These are phyloP conservation scores for Drymonia ruficornis DNA, from an alignment of 2,888 invertebrate genomes.

Conservation along the genomic window DNA sequence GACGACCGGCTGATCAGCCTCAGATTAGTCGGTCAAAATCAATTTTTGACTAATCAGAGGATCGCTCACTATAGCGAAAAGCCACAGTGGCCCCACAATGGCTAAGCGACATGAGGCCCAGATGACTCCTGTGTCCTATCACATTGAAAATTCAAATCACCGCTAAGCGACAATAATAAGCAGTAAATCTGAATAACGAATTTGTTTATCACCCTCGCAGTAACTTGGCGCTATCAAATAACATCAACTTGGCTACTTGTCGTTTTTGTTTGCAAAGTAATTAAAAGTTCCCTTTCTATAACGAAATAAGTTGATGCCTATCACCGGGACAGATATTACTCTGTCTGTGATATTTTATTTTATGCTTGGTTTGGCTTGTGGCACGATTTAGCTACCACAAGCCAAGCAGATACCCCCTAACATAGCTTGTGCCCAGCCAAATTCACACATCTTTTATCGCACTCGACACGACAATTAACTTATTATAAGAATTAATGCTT, in stretches of 20 bases:
- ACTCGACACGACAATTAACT: too few relatives aligned
- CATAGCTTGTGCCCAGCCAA: too few relatives aligned
- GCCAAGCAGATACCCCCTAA: too few relatives aligned
- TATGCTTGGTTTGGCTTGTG: not conserved
- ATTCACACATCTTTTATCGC: too few relatives aligned
- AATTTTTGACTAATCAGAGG: too few relatives aligned
- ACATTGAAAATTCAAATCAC: not conserved
- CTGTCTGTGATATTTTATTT: slow-evolving; percentile 6
- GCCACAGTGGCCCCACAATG: too few relatives aligned
- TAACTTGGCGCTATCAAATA: slow-evolving; percentile 41
- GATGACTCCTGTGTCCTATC: not conserved
- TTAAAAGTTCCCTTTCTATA: slow-evolving; percentile 50
- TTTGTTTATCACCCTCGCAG: slow-evolving; percentile 33
- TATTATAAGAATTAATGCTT: too few relatives aligned
- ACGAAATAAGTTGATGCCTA: slow-evolving; percentile 42
- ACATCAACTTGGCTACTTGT: slow-evolving; percentile 40
- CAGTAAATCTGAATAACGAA: slow-evolving; percentile 25
- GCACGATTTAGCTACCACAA: not conserved
- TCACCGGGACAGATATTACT: slow-evolving; percentile 34
- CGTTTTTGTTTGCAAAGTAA: slow-evolving; percentile 54
- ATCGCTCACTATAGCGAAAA: too few relatives aligned
- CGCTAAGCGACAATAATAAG: slow-evolving; percentile 26
- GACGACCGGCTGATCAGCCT: too few relatives aligned
- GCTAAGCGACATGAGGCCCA: too few relatives aligned
- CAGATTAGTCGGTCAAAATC: too few relatives aligned